Evolutionary conservation across 2,888 invertebrate genomes (phyloP).

Genomic region (Plagiodera versicolora): DNA sequence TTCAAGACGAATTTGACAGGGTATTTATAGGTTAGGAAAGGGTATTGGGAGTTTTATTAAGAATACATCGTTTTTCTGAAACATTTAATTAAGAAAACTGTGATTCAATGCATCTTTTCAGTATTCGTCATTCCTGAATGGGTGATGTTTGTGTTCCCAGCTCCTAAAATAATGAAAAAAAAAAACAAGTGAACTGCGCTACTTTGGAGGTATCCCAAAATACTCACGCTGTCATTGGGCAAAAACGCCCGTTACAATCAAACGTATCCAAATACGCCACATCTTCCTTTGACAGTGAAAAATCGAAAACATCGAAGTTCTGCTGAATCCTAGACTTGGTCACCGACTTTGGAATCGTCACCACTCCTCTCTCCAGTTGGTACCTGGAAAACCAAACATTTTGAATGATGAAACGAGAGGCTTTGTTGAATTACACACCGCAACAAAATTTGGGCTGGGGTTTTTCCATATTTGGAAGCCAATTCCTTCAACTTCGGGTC

Average conservation of each 20-base stretch:
- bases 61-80: no score
- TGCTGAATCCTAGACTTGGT: slow-evolving; percentile 67
- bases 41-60: no score
- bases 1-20: no score
- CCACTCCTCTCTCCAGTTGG: slow-evolving; percentile 67
- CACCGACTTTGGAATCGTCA: slow-evolving; percentile 82
- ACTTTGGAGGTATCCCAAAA: not conserved
- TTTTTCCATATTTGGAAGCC: slow-evolving; percentile 66
- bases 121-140: slow-evolving; percentile 61
- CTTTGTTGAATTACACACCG: slow-evolving; percentile 45
- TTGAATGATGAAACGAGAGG: no score
- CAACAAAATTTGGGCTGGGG: slow-evolving; percentile 70
- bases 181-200: not conserved
- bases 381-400: slow-evolving; percentile 46
- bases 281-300: slow-evolving; percentile 69
- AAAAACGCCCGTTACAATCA: slow-evolving; percentile 64
- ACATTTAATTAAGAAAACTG: no score
- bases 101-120: slow-evolving; percentile 40
- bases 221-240: slow-evolving; percentile 65
- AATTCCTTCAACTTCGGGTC: slow-evolving; percentile 70
- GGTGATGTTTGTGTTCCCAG: slow-evolving; percentile 62
- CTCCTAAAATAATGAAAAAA: slow-evolving; percentile 59
- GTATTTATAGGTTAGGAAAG: no score
- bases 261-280: slow-evolving; percentile 66
- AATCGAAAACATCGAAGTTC: slow-evolving; percentile 75